Evolutionary conservation across 2,113 vertebrate genomes (phyloP).

Genomic region (Apus apus): DNA sequence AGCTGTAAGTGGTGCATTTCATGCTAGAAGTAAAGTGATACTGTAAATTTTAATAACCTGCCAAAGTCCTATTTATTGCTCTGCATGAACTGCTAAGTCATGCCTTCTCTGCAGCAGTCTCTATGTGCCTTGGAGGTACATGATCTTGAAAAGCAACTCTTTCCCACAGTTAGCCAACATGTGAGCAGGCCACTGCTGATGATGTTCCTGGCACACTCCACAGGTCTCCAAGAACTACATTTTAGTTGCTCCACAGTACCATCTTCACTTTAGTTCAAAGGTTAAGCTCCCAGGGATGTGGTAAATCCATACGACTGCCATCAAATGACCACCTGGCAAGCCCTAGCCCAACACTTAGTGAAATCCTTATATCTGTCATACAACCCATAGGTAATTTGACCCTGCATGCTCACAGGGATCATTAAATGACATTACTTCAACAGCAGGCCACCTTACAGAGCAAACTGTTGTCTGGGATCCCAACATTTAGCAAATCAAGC

Average conservation of each 20-base stretch:
- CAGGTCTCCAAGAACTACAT: neutral
- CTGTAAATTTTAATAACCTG: neutral
- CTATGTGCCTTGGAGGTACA: neutral
- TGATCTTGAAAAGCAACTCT: neutral
- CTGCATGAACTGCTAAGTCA: neutral
- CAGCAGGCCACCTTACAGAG: neutral
- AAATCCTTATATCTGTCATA: neutral
- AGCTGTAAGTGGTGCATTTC: neutral
- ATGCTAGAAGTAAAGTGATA: neutral
- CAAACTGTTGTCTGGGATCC: neutral
- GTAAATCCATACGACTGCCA: neutral
- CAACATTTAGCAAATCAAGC: neutral
- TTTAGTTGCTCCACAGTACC: neutral
- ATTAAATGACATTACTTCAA: neutral
- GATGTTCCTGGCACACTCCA: neutral
- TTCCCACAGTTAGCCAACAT: rapidly evolving
- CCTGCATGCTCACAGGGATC: neutral
- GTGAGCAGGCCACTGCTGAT: neutral
- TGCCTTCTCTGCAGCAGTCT: neutral
- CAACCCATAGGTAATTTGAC: neutral
- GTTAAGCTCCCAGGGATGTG: neutral
- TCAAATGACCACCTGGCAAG: neutral
- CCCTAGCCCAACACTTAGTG: neutral
- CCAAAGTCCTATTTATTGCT: neutral
- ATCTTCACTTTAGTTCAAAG: neutral